Conservation (phyloP, 2,888 invertebrate species). For the Diadegma fenestrale region DNA sequence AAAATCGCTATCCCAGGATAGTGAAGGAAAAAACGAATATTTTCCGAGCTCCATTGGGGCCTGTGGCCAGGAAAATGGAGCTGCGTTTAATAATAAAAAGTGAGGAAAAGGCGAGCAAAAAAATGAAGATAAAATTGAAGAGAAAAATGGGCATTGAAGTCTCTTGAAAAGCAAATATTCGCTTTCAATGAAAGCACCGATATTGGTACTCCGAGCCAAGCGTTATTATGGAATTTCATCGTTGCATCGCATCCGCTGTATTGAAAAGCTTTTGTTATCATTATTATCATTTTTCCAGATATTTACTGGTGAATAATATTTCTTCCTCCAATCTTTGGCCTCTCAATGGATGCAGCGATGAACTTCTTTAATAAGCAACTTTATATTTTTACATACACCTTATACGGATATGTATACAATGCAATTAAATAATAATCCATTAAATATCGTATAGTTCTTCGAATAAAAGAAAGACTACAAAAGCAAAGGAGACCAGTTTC, state of each 20-base stretch:
- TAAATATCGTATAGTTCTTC: constrained; percentile 55
- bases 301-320: constrained; percentile 45
- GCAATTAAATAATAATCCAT: constrained; percentile 52
- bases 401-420: constrained; percentile 63
- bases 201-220: constrained; percentile 70
- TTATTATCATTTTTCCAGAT: constrained; percentile 23
- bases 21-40: constrained; percentile 37
- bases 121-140: constrained; percentile 9
- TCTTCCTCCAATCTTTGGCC: neutral
- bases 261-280: constrained; percentile 53
- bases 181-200: constrained; percentile 81
- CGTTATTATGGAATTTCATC: constrained; percentile 77
- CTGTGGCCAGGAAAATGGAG: constrained; percentile 24
- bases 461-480: constrained; percentile 59
- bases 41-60: constrained; percentile 37
- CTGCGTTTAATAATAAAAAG: constrained; percentile 37
- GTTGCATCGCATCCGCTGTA: constrained; percentile 73
- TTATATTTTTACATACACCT: constrained; percentile 68
- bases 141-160: constrained; percentile 54
- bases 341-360: constrained; percentile 39
- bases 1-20: constrained; percentile 4
- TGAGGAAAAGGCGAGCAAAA: constrained; percentile 17
- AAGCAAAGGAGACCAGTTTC: constrained; percentile 4
- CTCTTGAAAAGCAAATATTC: constrained; percentile 68
- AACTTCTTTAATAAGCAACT: constrained; percentile 55